phyloP scores from a whole-genome alignment of 2,113 vertebrate genomes.

The Anhinga rufa region DNA sequence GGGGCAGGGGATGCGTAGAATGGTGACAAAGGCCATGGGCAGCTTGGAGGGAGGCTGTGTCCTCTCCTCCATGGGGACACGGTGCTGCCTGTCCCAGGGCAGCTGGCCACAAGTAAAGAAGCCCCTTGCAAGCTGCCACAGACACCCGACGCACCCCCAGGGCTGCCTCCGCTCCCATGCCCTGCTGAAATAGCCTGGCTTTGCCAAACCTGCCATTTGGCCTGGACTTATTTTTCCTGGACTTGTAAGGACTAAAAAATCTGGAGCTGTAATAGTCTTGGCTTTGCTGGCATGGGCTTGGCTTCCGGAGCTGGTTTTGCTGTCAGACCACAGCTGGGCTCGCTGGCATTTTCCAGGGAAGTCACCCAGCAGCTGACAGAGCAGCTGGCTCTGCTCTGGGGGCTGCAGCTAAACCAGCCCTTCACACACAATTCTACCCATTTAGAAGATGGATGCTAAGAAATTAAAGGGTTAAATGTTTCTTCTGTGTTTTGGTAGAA shows the following conservation, averaged over 20 bases:
- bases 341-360: neutral
- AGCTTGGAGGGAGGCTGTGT: neutral
- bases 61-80: fast-evolving
- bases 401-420: neutral
- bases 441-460: neutral
- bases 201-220: neutral
- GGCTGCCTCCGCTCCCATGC: neutral
- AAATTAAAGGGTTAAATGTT: neutral
- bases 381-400: neutral
- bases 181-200: neutral
- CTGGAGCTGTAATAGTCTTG: neutral
- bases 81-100: neutral
- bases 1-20: neutral
- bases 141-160: neutral
- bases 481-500: neutral
- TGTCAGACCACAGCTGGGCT: neutral
- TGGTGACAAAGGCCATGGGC: neutral
- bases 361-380: neutral
- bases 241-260: neutral
- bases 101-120: neutral
- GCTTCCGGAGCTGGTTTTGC: neutral
- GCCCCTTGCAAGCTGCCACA: neutral
- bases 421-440: neutral
- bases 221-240: neutral
- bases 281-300: neutral